Percentiles rank a stretch among this genome's conserved stretches.
These are phyloP conservation scores for Eupithecia dodoneata DNA, from an alignment of 2,888 invertebrate genomes.

Conservation along the genomic window DNA sequence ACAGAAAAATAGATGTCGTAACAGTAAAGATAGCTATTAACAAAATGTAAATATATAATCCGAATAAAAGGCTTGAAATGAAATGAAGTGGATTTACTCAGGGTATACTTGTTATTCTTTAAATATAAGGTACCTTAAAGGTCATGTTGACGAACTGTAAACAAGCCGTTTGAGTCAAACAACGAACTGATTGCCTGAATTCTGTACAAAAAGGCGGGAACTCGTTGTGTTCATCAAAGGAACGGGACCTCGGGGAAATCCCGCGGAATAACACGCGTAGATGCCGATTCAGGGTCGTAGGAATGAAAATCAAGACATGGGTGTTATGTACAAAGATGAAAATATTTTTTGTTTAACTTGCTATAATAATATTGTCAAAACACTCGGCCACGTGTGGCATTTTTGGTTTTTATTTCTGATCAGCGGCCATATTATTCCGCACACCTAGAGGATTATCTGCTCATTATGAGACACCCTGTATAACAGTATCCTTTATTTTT, in stretches of 20 bases:
- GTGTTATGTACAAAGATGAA: background rate
- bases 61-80: too few relatives aligned
- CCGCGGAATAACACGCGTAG: constrained; percentile 28
- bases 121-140: background rate
- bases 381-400: too few relatives aligned
- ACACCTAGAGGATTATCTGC: background rate
- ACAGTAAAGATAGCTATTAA: too few relatives aligned
- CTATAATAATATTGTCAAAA: too few relatives aligned
- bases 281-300: background rate
- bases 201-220: constrained; percentile 37
- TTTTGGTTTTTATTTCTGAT: background rate
- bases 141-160: background rate
- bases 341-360: background rate
- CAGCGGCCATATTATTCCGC: background rate
- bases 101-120: too few relatives aligned
- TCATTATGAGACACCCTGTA: background rate
- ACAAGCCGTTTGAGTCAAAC: constrained; percentile 10
- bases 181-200: constrained; percentile 35
- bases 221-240: constrained; percentile 41
- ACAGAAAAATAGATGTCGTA: too few relatives aligned
- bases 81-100: too few relatives aligned
- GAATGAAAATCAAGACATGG: background rate
- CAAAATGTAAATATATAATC: too few relatives aligned
- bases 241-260: constrained; percentile 43
- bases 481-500: background rate